Conservation (phyloP, 1,140 invertebrate genomes). For the Diorhabda sublineata region DNA sequence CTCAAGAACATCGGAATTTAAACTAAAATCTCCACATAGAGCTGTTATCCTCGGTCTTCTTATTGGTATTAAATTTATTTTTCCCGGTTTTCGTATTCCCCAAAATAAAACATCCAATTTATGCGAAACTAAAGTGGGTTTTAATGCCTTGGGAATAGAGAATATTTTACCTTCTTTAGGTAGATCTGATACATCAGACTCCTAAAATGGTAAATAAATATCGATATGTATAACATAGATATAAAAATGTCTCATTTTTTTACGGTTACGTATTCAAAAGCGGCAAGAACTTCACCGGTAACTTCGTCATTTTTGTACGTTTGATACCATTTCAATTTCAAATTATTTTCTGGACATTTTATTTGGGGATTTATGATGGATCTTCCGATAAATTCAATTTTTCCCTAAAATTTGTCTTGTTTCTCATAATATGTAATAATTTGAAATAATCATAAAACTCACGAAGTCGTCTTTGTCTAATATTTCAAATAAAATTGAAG, state of each 20-base stretch:
- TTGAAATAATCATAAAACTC: conserved; percentile 5
- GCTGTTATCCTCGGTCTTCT: conserved; percentile 54
- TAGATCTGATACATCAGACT: conserved; percentile 11
- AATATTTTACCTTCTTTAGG: conserved; percentile 30
- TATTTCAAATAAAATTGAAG: conserved; percentile 48
- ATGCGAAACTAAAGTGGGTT: conserved; percentile 42
- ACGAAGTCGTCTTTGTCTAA: conserved; percentile 42
- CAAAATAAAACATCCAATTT: conserved; percentile 61
- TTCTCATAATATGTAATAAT: too few species aligned
- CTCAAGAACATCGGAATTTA: conserved; percentile 55
- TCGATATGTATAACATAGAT: not conserved
- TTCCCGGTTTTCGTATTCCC: conserved; percentile 57
- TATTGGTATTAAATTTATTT: conserved; percentile 47
- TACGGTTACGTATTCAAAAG: conserved; percentile 51
- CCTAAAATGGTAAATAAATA: not conserved
- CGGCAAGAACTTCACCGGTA: conserved; percentile 53
- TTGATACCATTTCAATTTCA: conserved; percentile 54
- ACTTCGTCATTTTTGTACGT: conserved; percentile 48
- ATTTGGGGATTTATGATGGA: conserved; percentile 46
- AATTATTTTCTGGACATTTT: conserved; percentile 47
- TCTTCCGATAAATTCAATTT: conserved; percentile 54
- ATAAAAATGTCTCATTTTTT: not conserved
- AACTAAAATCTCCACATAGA: conserved; percentile 51
- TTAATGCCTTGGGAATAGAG: conserved; percentile 51
- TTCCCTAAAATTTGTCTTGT: conserved; percentile 43